These are phyloP conservation scores for Meganola albula DNA, from an alignment of 2,888 invertebrate species.

Conservation along the genomic window DNA sequence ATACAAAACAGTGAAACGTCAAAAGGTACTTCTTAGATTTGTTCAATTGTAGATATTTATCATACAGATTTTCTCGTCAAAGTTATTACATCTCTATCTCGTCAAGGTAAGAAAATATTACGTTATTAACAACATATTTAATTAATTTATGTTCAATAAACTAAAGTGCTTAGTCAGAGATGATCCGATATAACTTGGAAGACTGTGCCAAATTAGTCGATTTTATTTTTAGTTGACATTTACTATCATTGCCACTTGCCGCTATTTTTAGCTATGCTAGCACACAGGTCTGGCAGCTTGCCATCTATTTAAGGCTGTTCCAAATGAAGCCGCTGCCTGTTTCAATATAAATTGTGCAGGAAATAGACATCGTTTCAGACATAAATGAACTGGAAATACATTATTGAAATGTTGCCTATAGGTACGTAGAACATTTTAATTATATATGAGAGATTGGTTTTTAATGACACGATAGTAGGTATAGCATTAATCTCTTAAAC, in stretches of 20 bases:
- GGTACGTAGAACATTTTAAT: no score
- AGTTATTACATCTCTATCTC: no score
- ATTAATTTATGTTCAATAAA: not conserved
- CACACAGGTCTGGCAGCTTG: conserved; percentile 16
- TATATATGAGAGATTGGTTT: no score
- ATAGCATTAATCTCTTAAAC: no score
- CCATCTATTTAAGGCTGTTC: conserved; percentile 20
- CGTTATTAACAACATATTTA: not conserved
- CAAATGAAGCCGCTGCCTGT: conserved; percentile 11
- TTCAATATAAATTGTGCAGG: conserved; percentile 12
- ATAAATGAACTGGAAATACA: not conserved
- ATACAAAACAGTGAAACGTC: no score
- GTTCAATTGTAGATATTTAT: no score
- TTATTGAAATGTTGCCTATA: not conserved
- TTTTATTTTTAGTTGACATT: no score
- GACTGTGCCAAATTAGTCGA: not conserved
- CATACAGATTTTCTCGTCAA: no score
- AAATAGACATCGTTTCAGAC: not conserved
- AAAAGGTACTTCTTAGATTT: no score
- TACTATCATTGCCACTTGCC: no score
- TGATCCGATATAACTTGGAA: not conserved
- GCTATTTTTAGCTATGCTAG: conserved; percentile 18
- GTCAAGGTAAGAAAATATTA: not conserved
- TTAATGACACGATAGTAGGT: no score
- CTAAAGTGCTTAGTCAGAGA: not conserved